Conservation (phyloP, 2,113 vertebrate genomes). For the Misgurnus anguillicaudatus region DNA sequence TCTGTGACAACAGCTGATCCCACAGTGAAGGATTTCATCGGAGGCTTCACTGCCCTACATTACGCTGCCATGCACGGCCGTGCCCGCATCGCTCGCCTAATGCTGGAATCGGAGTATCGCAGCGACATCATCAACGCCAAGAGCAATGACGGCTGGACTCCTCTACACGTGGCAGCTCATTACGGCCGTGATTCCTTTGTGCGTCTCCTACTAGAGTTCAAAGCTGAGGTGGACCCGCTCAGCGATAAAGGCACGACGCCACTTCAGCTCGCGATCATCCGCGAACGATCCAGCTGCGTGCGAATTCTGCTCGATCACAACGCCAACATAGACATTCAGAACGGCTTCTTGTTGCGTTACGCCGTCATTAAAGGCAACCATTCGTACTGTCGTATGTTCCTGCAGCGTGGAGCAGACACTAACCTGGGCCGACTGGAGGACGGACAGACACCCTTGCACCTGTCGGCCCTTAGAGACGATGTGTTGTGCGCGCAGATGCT, state of each 20-base stretch:
- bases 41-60: conserved; percentile 96
- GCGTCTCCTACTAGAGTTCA: conserved; percentile 94
- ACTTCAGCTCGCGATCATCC: conserved; percentile 95
- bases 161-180: conserved; percentile 95
- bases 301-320: conserved; percentile 96
- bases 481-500: conserved; percentile 94
- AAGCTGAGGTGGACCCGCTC: conserved; percentile 94
- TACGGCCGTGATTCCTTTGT: conserved; percentile 96
- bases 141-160: conserved; percentile 98
- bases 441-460: conserved; percentile 94
- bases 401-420: conserved; percentile 96
- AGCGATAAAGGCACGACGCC: conserved; percentile 98
- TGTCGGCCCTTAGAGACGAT: conserved; percentile 95
- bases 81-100: conserved; percentile 91
- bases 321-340: conserved; percentile 98
- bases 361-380: conserved; percentile 99
- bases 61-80: conserved; percentile 98
- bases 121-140: conserved; percentile 96
- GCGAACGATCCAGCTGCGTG: conserved; percentile 95
- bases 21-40: conserved; percentile 97
- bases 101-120: conserved; percentile 92
- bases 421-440: conserved; percentile 95
- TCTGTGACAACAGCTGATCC: conserved; percentile 82
- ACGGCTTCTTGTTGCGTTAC: conserved; percentile 94
- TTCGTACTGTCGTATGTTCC: conserved; percentile 98